Evolutionary conservation across 2,888 invertebrate genomes (phyloP), one percentile per base, ranked within the genome.

Genomic region (Conchocele bisecta): DNA sequence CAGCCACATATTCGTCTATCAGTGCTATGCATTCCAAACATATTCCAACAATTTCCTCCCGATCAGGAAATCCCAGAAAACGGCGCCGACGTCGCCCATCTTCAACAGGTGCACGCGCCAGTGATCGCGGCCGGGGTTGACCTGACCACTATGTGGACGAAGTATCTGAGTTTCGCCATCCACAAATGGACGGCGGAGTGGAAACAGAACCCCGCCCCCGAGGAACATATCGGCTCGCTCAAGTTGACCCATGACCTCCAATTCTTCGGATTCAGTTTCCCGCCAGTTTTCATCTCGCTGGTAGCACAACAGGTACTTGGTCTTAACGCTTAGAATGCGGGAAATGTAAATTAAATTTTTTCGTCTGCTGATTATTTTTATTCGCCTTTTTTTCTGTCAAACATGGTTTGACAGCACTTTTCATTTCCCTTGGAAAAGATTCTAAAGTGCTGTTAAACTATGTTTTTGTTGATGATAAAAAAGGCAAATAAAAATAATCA

Each of bases 11-110:
- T n/a, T n/a, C n/a, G n/a, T n/a, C n/a, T n/a, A n/a, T n/a, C n/a
- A n/a, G n/a, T n/a, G n/a, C n/a, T n/a, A n/a, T n/a, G n/a, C n/a
- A n/a, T n/a, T n/a, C n/a, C n/a, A n/a, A n/a, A n/a, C n/a, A n/a
- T n/a, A n/a, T n/a, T n/a, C n/a, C n/a, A n/a, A n/a, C n/a, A n/a
- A n/a, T 39, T 11, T 46, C 22, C 24, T 41, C 6, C 29, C 42
- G 37, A 81, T 2, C 91, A 96, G 95, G 97, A 97, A 84, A 95
- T 97, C 39, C 96, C 97, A 0, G 97, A 97, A 89, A 97, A 97
- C 84, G 97, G 96, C 0, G 95, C 96, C 0, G 97, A 97, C 85
- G 93, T 95, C 1, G 94, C 95, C 0, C 97, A 97, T 88, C 92
- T 97, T 24, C 93, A 93, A 58, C 94, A 95, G 0, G 93, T 97